Conservation (phyloP, 2,797 vertebrate species). For the Enteromius argenteus region DNA sequence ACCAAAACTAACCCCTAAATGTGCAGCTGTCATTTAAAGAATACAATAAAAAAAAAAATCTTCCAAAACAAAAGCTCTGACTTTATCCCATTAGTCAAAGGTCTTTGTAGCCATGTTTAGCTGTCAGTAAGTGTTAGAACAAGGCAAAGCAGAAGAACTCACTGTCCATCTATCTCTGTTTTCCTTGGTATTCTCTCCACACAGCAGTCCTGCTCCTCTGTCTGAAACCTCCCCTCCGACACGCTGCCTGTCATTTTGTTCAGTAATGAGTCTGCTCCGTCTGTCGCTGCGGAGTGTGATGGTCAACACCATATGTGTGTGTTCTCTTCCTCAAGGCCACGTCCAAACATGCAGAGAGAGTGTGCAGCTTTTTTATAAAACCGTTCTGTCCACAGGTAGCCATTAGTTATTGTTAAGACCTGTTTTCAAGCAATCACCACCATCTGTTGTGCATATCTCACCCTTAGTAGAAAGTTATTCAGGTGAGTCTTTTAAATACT, state of each 20-base stretch:
- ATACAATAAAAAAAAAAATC: background rate
- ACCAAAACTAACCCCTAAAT: conserved; percentile 9
- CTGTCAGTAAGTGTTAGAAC: background rate
- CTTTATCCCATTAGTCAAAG: background rate
- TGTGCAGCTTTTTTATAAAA: conserved; percentile 10
- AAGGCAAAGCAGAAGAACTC: background rate
- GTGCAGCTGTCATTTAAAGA: background rate
- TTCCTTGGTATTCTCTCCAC: background rate
- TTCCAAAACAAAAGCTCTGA: background rate
- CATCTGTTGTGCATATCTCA: conserved; percentile 66
- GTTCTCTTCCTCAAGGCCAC: conserved; percentile 62
- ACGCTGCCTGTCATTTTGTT: conserved; percentile 26
- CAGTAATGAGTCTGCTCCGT: conserved; percentile 57
- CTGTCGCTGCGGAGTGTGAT: conserved; percentile 65
- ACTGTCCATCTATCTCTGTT: background rate
- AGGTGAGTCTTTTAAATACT: conserved; percentile 31
- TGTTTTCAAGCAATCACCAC: conserved; percentile 70
- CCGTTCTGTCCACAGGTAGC: conserved; percentile 53
- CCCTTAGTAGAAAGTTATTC: conserved; percentile 34
- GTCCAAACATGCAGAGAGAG: conserved; percentile 52
- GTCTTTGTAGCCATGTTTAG: background rate
- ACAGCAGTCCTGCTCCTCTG: conserved; percentile 12
- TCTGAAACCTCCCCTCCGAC: background rate
- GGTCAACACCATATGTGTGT: conserved; percentile 71
- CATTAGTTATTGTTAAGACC: conserved; percentile 66